Base-by-base conservation (phyloP, 2,113 vertebrate genomes). In the Strigops habroptila region DNA sequence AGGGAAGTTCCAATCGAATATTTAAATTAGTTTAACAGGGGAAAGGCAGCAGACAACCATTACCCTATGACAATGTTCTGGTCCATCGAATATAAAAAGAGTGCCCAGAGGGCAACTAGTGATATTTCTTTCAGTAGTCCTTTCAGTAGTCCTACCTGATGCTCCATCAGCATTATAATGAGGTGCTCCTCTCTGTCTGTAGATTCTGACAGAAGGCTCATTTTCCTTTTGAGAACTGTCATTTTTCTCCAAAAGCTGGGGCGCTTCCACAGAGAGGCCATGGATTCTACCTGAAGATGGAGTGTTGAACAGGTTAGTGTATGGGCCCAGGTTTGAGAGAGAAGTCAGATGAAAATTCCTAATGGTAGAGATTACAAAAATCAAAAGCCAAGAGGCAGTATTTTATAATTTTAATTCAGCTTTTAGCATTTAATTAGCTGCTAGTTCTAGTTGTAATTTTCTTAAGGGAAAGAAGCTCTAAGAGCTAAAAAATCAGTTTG, bases 1-100 rank as follows among this genome's bases (percentile, higher is more conserved):
- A 75, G 33, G 37, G 87, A 95, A 82, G 81, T 93, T 91, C 80
- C 84, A 91, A 71, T 85, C 39, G 94, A 81, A 77, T 92, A 91
- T 78, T 95, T 88, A 65, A 92, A 94, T 94, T 67, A 51, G 83
- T 87, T 87, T 73, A 60, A 94, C 76, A 84, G 43, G 74, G 57
- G 46, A n/a, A 59, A 90, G 52, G 59, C 73, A 65, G 84, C 74
- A 94, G 88, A 64, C 64, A 86, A 46, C 48, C 53, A 30, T 85
- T 95, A 83, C 89, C 59, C 63, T 91, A 76, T 89, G 81, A 88
- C 79, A 81, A 41, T 75, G 37, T 86, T 93, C 85, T 94, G 67
- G 71, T 75, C 90, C 70, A 44, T 59, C 21, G 9, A 78, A 92
- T 86, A 74, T 24, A 80, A 91, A 79, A 84, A 70, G 62, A 82